Evolutionary conservation across 2,888 invertebrate species (phyloP), one percentile per base, ranked within the genome.

Genomic region (Nemapogon koenigi): DNA sequence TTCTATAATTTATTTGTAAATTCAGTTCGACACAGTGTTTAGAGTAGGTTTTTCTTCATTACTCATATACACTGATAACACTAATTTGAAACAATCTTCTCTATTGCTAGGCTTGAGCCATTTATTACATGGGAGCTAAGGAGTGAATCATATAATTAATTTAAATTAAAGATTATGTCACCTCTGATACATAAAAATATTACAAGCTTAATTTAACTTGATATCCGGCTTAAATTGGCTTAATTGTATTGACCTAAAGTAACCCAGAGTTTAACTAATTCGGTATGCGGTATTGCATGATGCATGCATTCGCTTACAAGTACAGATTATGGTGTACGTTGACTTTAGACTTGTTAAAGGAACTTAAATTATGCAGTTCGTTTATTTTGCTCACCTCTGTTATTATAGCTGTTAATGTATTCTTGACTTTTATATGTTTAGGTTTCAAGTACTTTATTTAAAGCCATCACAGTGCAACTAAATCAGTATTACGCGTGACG

Each of bases 161-260:
- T 22, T 22, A 28, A 11, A 11, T 28, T 28, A 28, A 7, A 13
- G 11, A 11, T 31, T 31, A 31, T 15, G 31, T 31, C 31, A 31
- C 17, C 7, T 13, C n/a, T n/a, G n/a, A n/a, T 14, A 16, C 6
- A 16, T 31, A 15, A 31, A 31, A 31, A 17, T n/a, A n/a, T 16
- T n/a, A 11, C n/a, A 31, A 31, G 31, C 31, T 31, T 33, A 19
- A 33, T 19, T 33, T 33, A 14, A 18, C 11, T 13, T 13, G 33
- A 33, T 19, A 19, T 33, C 19, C 7, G 33, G 3, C 8, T 19
- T 19, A 33, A 33, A 33, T 33, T 33, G 33, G 48, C 46, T 55
- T 75, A 75, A 76, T 75, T 73, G 63, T 68, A 72, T 75, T 75
- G 75, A 75, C 75, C 75, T 69, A 66, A 71, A 65, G 65, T 63